phyloP scores from a whole-genome alignment of 1,140 invertebrate genomes.

The Meloidogyne floridensis region DNA sequence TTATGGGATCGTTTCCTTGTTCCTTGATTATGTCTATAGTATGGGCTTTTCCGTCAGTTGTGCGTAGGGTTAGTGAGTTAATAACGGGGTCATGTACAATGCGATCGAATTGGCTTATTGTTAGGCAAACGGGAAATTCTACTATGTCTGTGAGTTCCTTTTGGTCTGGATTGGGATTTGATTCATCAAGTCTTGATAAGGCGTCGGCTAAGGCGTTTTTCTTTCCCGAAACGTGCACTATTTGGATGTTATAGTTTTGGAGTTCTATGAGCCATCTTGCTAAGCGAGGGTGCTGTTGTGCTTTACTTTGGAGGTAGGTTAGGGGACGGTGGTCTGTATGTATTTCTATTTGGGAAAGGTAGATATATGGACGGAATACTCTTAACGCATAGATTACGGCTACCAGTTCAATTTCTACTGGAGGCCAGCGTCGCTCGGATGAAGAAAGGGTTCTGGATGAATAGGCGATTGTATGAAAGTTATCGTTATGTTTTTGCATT shows the following conservation, averaged over 20 bases:
- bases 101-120: neutral
- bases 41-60: neutral
- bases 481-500: slow-evolving; percentile 22
- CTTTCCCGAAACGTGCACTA: slow-evolving; percentile 20
- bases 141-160: slow-evolving; percentile 27
- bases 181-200: neutral
- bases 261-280: slow-evolving; percentile 37
- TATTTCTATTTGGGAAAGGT: slow-evolving; percentile 23
- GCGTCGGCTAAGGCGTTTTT: slow-evolving; percentile 24
- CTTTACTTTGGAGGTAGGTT: slow-evolving; percentile 25
- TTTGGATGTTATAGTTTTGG: slow-evolving; percentile 15
- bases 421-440: slow-evolving; percentile 22
- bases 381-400: slow-evolving; percentile 29
- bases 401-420: slow-evolving; percentile 28
- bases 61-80: slow-evolving; percentile 12
- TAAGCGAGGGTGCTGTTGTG: slow-evolving; percentile 13
- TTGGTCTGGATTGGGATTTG: neutral
- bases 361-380: slow-evolving; percentile 34
- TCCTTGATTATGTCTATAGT: neutral
- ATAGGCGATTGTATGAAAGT: slow-evolving; percentile 32
- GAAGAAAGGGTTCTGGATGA: slow-evolving; percentile 8
- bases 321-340: slow-evolving; percentile 39
- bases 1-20: slow-evolving; percentile 17
- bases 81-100: slow-evolving; percentile 11
- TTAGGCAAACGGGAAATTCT: slow-evolving; percentile 22